Conservation (phyloP, 2,888 invertebrate genomes). For the Melipona beecheii region DNA sequence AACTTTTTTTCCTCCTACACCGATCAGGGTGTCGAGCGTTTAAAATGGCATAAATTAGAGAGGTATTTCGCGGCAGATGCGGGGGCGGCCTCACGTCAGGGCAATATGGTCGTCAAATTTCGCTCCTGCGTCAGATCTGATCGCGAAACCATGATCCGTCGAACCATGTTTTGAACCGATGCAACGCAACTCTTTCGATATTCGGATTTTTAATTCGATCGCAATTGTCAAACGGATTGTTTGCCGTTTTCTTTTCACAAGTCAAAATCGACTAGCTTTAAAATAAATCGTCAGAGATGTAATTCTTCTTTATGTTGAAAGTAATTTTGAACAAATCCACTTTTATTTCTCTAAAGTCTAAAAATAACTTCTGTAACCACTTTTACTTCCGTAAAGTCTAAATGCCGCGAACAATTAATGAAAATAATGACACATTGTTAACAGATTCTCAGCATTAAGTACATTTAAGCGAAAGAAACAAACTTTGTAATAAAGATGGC, state of each 20-base stretch:
- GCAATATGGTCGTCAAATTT: constrained; percentile 73
- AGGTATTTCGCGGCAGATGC: constrained; percentile 75
- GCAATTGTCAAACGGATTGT: neutral
- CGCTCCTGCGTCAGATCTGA: constrained; percentile 39
- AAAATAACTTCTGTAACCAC: too few relatives aligned
- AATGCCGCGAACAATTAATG: neutral
- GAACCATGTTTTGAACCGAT: neutral
- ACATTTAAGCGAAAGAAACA: too few relatives aligned
- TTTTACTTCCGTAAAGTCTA: neutral
- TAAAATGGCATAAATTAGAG: constrained; percentile 72
- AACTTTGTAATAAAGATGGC: too few relatives aligned
- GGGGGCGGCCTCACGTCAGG: constrained; percentile 58
- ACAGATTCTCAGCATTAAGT: too few relatives aligned
- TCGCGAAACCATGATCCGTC: constrained; percentile 9
- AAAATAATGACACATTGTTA: too few relatives aligned
- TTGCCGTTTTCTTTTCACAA: neutral
- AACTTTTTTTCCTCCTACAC: constrained; percentile 42
- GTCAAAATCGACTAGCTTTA: neutral
- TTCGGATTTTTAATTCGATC: neutral
- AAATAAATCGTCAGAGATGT: neutral
- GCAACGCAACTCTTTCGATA: neutral
- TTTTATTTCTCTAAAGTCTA: neutral
- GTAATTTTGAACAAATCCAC: neutral
- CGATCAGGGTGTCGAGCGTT: constrained; percentile 79
- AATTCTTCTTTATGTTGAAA: neutral